A percentile compares a stretch with the other conserved stretches of the same genome.
Conservation (phyloP, 2,113 vertebrate species). For the Ailuropoda melanoleuca region DNA sequence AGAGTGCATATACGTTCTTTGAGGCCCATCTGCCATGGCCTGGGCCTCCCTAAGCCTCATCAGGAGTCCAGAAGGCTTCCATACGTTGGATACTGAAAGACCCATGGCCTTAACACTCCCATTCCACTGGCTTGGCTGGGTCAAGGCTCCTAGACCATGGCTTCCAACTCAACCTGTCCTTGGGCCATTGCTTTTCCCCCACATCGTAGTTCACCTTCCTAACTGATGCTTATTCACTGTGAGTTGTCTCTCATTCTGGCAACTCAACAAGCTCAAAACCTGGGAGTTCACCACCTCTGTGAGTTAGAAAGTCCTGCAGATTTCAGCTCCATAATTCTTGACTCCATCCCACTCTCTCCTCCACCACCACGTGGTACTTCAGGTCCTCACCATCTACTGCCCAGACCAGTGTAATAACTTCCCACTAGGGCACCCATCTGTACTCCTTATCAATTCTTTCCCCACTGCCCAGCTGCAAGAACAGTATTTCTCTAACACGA, state of each 20-base stretch:
- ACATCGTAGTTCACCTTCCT: not conserved
- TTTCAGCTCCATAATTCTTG: not conserved
- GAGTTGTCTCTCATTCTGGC: not conserved
- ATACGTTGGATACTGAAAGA: not conserved
- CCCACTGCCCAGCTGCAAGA: not conserved
- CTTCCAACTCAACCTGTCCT: not conserved
- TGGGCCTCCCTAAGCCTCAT: not conserved
- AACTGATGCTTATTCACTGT: not conserved
- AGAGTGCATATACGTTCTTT: accelerated
- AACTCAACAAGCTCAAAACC: not conserved
- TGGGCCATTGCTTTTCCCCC: no score
- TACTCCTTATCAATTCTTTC: not conserved
- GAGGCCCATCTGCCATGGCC: accelerated
- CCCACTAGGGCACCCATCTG: not conserved
- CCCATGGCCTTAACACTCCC: not conserved
- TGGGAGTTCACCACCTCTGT: not conserved
- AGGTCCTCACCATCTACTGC: not conserved
- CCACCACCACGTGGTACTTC: accelerated
- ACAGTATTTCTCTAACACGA: not conserved
- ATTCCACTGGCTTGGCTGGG: not conserved
- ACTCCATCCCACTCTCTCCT: not conserved
- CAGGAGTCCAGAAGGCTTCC: not conserved
- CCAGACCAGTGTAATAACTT: not conserved
- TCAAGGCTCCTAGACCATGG: not conserved
- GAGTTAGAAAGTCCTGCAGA: not conserved